Evolutionary conservation across 2,113 vertebrate genomes (phyloP).

Genomic region (Leuciscus idus): DNA sequence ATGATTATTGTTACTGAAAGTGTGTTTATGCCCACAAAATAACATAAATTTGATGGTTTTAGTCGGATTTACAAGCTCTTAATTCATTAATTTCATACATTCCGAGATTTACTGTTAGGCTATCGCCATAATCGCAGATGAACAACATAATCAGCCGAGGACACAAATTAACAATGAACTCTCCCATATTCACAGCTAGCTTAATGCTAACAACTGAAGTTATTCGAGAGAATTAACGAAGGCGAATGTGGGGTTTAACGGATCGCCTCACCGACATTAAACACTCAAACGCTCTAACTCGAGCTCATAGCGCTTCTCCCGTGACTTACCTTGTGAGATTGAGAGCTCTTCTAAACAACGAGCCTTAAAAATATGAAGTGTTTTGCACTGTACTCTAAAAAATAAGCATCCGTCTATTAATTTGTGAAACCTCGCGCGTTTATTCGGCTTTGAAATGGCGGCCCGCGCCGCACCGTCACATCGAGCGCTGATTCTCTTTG

Average conservation of each 20-base stretch:
- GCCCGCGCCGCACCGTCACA: slow-evolving; percentile 52
- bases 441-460: slow-evolving; percentile 71
- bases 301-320: background rate
- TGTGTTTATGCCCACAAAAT: background rate
- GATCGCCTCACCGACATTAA: background rate
- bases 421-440: background rate
- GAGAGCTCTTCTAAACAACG: slow-evolving; percentile 8
- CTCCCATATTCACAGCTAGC: background rate
- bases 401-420: background rate
- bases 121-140: background rate
- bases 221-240: background rate
- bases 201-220: background rate
- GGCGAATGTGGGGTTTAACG: background rate
- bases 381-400: background rate
- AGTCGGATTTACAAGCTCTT: background rate
- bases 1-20: background rate
- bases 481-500: slow-evolving; percentile 61
- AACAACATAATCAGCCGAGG: background rate
- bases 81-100: background rate
- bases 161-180: background rate
- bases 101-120: background rate
- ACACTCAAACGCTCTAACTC: background rate
- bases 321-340: slow-evolving; percentile 3
- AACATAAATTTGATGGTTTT: background rate
- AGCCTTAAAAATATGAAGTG: background rate